Evolutionary conservation across 2,888 invertebrate species (phyloP).

Genomic region (Cerastoderma edule): DNA sequence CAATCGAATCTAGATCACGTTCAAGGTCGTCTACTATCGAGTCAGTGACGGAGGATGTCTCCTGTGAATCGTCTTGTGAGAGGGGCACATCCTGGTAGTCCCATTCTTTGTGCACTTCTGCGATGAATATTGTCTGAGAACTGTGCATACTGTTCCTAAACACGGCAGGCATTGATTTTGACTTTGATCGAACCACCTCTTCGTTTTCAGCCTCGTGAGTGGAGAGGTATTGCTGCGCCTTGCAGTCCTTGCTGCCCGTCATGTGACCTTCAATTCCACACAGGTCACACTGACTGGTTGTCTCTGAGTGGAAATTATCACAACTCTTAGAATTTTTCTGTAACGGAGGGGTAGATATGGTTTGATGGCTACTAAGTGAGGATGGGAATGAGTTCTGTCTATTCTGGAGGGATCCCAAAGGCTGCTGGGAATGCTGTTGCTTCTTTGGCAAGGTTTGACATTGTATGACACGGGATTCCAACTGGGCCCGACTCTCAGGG

Average conservation of each 20-base stretch:
- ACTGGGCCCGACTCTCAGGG: constrained; percentile 23
- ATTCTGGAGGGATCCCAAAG: constrained; percentile 51
- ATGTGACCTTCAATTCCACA: constrained; percentile 60
- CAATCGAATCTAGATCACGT: constrained; percentile 73
- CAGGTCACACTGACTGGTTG: constrained; percentile 61
- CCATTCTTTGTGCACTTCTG: constrained; percentile 79
- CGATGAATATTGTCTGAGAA: constrained; percentile 76
- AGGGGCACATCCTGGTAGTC: constrained; percentile 59
- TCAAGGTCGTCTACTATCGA: constrained; percentile 68
- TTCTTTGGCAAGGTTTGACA: constrained; percentile 59
- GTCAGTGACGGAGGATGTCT: constrained; percentile 61
- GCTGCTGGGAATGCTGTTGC: constrained; percentile 29
- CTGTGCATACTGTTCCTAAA: constrained; percentile 61
- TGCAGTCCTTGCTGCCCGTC: constrained; percentile 49
- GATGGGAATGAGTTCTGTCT: constrained; percentile 75
- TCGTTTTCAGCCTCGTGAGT: constrained; percentile 62
- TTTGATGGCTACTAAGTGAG: constrained; percentile 71
- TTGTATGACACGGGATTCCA: constrained; percentile 49
- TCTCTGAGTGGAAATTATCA: constrained; percentile 58
- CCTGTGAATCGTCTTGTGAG: constrained; percentile 63
- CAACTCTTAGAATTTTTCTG: constrained; percentile 66
- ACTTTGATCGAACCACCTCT: constrained; percentile 60
- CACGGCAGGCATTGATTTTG: constrained; percentile 72
- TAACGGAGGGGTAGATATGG: constrained; percentile 58
- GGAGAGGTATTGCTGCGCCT: constrained; percentile 41